These are phyloP conservation scores for Pseudococcus viburni DNA, from an alignment of 2,888 invertebrate genomes.

Conservation along the genomic window DNA sequence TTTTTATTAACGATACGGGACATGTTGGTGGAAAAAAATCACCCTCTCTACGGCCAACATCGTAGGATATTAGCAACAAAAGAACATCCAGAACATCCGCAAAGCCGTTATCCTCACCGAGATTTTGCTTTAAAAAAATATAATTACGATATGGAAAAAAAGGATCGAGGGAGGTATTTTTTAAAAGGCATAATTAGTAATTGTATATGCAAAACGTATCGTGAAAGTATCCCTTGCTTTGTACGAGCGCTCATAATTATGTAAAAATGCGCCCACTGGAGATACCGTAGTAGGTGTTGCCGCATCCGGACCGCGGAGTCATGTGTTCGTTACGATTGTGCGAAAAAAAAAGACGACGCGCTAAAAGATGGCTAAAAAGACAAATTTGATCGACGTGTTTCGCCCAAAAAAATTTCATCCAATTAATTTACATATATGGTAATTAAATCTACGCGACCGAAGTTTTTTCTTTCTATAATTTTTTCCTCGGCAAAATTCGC, in stretches of 20 bases:
- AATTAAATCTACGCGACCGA: conserved; percentile 32
- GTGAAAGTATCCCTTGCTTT: conserved; percentile 65
- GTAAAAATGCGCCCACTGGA: conserved; percentile 66
- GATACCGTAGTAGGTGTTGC: conserved; percentile 63
- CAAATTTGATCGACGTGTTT: conserved; percentile 66
- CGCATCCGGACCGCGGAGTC: conserved; percentile 63
- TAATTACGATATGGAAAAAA: conserved; percentile 65
- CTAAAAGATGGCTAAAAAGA: conserved; percentile 55
- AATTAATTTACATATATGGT: conserved; percentile 48
- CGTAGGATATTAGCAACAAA: conserved; percentile 59
- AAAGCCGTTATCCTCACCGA: conserved; percentile 55
- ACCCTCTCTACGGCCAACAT: conserved; percentile 35
- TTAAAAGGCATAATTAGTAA: conserved; percentile 66
- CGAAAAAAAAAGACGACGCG: conserved; percentile 43
- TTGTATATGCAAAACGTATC: conserved; percentile 66
- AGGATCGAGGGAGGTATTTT: conserved; percentile 64
- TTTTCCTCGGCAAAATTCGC: conserved; percentile 4
- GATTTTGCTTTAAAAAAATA: conserved; percentile 64
- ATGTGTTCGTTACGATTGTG: conserved; percentile 65
- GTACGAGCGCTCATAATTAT: conserved; percentile 61
- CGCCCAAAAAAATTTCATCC: conserved; percentile 25
- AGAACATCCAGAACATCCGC: conserved; percentile 65
- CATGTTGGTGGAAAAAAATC: conserved; percentile 44
- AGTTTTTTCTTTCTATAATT: neutral
- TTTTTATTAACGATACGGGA: conserved; percentile 43